Evolutionary conservation across 2,888 invertebrate species (phyloP), one percentile per base, ranked within the genome.

Genomic region (Spodoptera littoralis): DNA sequence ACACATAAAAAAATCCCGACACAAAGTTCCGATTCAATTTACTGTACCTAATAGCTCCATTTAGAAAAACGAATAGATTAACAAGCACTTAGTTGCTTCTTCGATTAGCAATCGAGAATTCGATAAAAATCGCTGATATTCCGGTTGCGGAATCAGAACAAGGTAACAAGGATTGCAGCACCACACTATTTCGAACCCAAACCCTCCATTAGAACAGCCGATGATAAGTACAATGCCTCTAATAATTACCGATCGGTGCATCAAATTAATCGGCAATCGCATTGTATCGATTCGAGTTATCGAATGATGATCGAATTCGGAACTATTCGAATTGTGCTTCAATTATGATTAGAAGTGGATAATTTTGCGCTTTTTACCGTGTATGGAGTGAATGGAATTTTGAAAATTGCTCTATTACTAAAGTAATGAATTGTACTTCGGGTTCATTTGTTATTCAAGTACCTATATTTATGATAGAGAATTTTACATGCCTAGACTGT

Each of bases 201-300:
- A 80, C 87, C 85, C 66, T 76, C 86, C 73, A 89, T 91, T 91
- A 90, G 76, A 80, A 58, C 67, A 82, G 69, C 72, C 82, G 85
- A 86, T 87, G 84, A 86, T 86, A 87, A 86, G 84, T 88, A 89
- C 88, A 88, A 88, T 85, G 85, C 81, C 81, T 57, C 53, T 76
- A 36, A 78, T 86, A 82, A 88, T 85, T 83, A 81, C 76, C 70
- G 81, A 87, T 85, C 80, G 80, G 79, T 81, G 73, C 78, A 84
- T 84, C 79, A 70, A 82, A 81, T 73, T 77, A 82, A 77, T 76
- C 57, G 70, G 45, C 46, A 71, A 65, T 71, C 56, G 22, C 44
- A 27, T 62, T 0, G 53, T 52, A 54, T 59, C 30, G 61, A 65
- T 53, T 45, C 30, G 54, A 65, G 65, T 73, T 79, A 79, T 76